phyloP scores from a whole-genome alignment of 1,140 invertebrate species.

The Drosophila lacteicornis region DNA sequence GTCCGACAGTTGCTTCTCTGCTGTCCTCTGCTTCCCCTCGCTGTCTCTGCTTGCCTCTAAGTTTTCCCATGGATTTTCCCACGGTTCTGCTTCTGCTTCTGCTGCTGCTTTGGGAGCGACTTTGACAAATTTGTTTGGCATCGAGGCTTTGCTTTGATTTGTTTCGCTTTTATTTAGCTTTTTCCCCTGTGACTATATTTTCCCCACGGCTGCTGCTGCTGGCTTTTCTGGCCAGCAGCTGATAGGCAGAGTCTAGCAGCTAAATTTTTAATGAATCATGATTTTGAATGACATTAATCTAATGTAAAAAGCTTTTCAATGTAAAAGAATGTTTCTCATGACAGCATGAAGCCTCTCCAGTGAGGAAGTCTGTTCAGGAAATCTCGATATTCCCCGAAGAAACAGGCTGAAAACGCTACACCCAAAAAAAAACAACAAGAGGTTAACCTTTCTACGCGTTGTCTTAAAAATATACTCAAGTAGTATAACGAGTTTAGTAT shows the following conservation, averaged over 20 bases:
- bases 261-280: conserved; percentile 7
- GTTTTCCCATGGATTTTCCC: conserved; percentile 13
- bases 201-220: background rate
- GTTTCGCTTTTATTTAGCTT: conserved; percentile 11
- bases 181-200: background rate
- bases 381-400: background rate
- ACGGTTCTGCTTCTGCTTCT: background rate
- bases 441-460: too few species aligned
- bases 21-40: background rate
- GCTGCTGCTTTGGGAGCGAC: conserved; percentile 32
- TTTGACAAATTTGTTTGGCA: conserved; percentile 60
- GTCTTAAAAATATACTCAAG: too few species aligned
- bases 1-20: conserved; percentile 43
- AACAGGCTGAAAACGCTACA: background rate
- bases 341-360: too few species aligned
- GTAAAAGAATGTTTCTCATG: too few species aligned
- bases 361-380: too few species aligned
- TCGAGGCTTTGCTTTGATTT: conserved; percentile 42
- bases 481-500: too few species aligned
- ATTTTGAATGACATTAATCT: too few species aligned
- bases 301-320: too few species aligned
- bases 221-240: conserved; percentile 8
- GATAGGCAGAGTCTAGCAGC: conserved; percentile 10
- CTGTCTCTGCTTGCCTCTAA: background rate
- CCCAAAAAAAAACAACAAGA: too few species aligned